phyloP scores from a whole-genome alignment of 2,113 vertebrate genomes.

The Clarias macrocephalus region DNA sequence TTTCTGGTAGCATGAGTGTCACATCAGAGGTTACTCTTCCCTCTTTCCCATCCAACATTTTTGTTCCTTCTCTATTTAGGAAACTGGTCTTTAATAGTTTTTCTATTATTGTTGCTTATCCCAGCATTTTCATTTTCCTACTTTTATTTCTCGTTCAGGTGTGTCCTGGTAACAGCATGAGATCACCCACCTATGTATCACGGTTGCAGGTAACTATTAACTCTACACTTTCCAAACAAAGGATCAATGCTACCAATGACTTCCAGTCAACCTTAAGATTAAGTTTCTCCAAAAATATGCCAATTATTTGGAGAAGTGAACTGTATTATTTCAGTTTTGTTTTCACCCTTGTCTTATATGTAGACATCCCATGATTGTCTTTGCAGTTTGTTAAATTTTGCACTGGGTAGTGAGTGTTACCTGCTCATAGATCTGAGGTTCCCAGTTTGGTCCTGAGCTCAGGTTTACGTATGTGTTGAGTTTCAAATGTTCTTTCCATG shows the following conservation, averaged over 20 bases:
- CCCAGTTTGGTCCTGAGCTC: background rate
- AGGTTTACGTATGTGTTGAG: background rate
- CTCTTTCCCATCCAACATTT: background rate
- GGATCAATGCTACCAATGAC: background rate
- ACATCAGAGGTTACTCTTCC: conserved; percentile 64
- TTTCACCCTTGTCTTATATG: background rate
- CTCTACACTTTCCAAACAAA: background rate
- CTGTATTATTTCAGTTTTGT: background rate
- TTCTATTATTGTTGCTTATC: background rate
- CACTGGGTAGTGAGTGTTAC: background rate
- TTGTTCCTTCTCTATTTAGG: background rate
- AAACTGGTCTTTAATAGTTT: background rate
- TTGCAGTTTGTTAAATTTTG: background rate
- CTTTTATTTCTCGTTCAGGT: conserved; percentile 51
- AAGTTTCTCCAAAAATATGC: background rate
- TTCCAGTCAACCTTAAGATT: background rate
- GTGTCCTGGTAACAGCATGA: conserved; percentile 50
- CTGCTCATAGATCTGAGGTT: background rate
- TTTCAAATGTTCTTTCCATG: background rate
- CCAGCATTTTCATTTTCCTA: background rate
- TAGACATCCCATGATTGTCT: background rate
- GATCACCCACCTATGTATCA: conserved; percentile 61
- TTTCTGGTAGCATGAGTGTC: conserved; percentile 76
- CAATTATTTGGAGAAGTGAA: background rate
- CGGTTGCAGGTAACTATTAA: conserved; percentile 66